These are phyloP conservation scores for Dreissena polymorpha DNA, from an alignment of 1,140 invertebrate genomes.

Conservation along the genomic window DNA sequence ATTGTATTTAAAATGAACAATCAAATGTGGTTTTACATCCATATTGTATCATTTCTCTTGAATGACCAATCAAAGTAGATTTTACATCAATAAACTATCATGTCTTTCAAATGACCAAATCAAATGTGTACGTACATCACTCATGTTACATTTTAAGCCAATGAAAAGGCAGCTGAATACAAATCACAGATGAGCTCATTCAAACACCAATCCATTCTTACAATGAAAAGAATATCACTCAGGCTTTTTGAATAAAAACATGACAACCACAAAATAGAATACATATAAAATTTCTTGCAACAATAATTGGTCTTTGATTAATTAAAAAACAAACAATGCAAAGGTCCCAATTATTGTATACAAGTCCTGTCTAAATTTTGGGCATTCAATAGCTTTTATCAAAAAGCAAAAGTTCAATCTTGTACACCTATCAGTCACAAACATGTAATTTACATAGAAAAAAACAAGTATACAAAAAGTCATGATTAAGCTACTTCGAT, in stretches of 20 bases:
- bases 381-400: neutral
- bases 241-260: constrained; percentile 23
- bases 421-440: neutral
- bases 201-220: constrained; percentile 24
- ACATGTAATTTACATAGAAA: neutral
- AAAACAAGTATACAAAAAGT: no score
- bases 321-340: neutral
- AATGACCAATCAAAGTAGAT: no score
- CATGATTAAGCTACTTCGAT: no score
- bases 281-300: neutral
- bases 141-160: constrained; percentile 42
- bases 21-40: no score
- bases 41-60: no score
- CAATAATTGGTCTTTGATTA: neutral
- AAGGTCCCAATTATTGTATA: constrained; percentile 7
- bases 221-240: constrained; percentile 11
- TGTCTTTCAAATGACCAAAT: constrained; percentile 12
- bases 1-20: no score
- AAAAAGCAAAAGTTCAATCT: neutral
- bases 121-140: constrained; percentile 31
- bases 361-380: neutral
- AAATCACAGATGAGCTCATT: constrained; percentile 50
- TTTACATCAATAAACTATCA: no score
- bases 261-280: neutral
- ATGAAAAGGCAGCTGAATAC: constrained; percentile 47